Base-by-base conservation (phyloP, 1,140 invertebrate species). In the Archivesica marissinica region DNA sequence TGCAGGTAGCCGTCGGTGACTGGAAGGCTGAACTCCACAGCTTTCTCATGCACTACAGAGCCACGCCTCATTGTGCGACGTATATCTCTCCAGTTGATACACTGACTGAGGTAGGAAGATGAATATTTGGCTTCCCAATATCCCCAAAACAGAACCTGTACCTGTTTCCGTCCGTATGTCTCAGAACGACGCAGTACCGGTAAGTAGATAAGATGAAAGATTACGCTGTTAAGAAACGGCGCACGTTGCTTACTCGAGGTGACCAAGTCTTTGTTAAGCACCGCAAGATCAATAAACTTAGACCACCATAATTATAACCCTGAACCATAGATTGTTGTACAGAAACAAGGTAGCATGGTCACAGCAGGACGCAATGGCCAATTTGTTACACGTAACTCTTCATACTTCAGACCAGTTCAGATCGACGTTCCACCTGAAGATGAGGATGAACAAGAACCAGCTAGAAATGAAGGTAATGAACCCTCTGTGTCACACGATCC, bases 21-120 rank as follows among this genome's bases (percentile, higher is more conserved):
- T 89, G 85, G 87, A 77, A 77, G 50, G 4, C n/a, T 20, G 66
- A 82, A 56, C 25, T 87, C 17, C 78, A 64, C 2, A 61, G 25
- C 15, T 89, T 86, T 80, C 83, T 86, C 9, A 38, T 56, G 25
- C 72, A 86, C 15, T 89, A 88, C 56, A 56, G 86, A 59, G 86
- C 84, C 23, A 89, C 88, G 17, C 79, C 79, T n/a, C 74, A 86
- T 38, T 17, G 7, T 23, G 2, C 87, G 1, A 89, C 84, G 17
- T 17, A 64, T 17, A 64, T 77, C 30, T 82, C 76, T n/a, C 81
- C 88, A 23, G 77, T 72, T 82, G 70, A 87, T 50, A 81, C 79
- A 13, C 68, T 85, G 0, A 74, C 56, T 70, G n/a, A n/a, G 80
- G 74, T 54, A 39, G 87, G 33, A 86, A 86, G 44, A 84, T 84